phyloP scores from a whole-genome alignment of 30 jellyfish, hydroid and myxozoan species.

The Turritopsis rubra region DNA sequence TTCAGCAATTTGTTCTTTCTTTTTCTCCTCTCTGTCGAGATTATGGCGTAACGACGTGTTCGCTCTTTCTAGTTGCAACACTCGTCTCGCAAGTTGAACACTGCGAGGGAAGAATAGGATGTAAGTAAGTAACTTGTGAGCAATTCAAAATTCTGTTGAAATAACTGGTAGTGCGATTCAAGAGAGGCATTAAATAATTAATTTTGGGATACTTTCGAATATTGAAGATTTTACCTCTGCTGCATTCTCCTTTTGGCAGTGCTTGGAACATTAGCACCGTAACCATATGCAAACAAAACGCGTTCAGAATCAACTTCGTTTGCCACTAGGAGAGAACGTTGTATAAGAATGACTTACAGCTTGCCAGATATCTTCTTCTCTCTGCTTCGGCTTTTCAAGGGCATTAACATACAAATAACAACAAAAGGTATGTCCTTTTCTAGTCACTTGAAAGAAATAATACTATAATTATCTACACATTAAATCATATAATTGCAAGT shows the following conservation, averaged over 20 bases:
- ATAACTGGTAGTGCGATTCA: background rate
- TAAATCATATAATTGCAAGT: no score
- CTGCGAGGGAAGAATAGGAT: slow-evolving; percentile 30
- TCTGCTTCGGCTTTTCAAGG: no score
- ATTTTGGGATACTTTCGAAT: background rate
- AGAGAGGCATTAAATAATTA: background rate
- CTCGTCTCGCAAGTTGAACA: slow-evolving; percentile 71
- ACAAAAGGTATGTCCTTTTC: no score
- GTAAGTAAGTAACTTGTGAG: no score
- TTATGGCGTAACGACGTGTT: slow-evolving; percentile 54
- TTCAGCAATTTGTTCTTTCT: slow-evolving; percentile 33
- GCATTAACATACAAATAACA: no score
- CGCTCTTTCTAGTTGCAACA: slow-evolving; percentile 66
- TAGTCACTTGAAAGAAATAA: no score
- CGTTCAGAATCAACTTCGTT: slow-evolving; percentile 61
- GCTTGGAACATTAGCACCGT: slow-evolving; percentile 79
- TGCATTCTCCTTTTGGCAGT: slow-evolving; percentile 79
- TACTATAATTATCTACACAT: no score
- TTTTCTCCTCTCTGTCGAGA: slow-evolving; percentile 26
- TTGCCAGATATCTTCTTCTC: background rate
- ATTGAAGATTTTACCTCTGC: slow-evolving; percentile 44
- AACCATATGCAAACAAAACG: slow-evolving; percentile 70
- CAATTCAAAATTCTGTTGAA: no score
- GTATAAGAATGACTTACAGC: background rate
- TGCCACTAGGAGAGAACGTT: slow-evolving; percentile 34